phyloP scores from a whole-genome alignment of 2,888 invertebrate species.

The Germaria angustata region DNA sequence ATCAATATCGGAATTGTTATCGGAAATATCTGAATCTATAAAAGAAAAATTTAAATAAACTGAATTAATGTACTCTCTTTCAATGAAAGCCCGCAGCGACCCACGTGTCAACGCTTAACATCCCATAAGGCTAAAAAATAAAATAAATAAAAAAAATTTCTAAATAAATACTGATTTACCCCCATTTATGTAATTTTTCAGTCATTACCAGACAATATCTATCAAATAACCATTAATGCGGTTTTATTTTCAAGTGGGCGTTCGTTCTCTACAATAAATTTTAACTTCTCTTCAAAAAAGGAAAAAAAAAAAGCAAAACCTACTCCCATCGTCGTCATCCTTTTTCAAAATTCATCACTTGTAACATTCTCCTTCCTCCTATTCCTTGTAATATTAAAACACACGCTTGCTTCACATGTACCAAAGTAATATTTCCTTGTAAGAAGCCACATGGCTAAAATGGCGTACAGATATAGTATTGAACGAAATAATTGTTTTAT shows the following conservation, averaged over 20 bases:
- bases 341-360: constrained; percentile 12
- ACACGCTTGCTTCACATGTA: constrained; percentile 45
- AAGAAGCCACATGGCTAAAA: constrained; percentile 49
- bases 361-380: background rate
- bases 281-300: constrained; percentile 38
- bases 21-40: constrained; percentile 77
- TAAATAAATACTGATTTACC: background rate
- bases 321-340: constrained; percentile 45
- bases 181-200: constrained; percentile 36
- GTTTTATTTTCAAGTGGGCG: constrained; percentile 67
- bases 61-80: background rate
- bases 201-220: constrained; percentile 59
- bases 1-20: constrained; percentile 80
- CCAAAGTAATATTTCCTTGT: constrained; percentile 55
- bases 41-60: background rate
- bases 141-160: background rate
- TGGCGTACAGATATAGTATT: constrained; percentile 61
- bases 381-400: background rate
- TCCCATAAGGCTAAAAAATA: constrained; percentile 55
- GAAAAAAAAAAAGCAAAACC: no score
- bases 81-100: constrained; percentile 70
- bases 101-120: constrained; percentile 72
- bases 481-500: constrained; percentile 59
- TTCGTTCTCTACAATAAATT: constrained; percentile 59
- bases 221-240: constrained; percentile 46